Evolutionary conservation across 2,888 invertebrate species (phyloP).

Genomic region (Nemapogon koenigi): DNA sequence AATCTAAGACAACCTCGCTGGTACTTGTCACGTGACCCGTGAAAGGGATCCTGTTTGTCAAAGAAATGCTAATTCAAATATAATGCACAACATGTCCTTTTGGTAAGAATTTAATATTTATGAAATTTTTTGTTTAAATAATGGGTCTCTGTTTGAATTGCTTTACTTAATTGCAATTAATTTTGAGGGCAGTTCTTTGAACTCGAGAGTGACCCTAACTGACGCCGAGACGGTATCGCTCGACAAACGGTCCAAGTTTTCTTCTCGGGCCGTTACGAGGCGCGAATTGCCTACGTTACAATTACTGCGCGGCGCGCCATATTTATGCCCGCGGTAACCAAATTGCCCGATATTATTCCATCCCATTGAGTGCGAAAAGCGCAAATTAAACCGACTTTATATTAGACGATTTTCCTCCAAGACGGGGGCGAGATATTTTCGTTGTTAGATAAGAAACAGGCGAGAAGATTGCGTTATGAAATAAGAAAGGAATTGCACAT

Average conservation of each 20-base stretch:
- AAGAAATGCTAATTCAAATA: background rate
- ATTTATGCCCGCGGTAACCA: conserved; percentile 65
- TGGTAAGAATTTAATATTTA: too few relatives aligned
- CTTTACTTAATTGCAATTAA: too few relatives aligned
- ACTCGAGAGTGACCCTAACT: too few relatives aligned
- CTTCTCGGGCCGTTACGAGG: conserved; percentile 60
- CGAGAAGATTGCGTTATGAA: conserved; percentile 63
- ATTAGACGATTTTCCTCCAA: conserved; percentile 61
- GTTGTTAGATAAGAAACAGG: conserved; percentile 52
- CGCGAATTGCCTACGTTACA: conserved; percentile 62
- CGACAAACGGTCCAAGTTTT: conserved; percentile 57
- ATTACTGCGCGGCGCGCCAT: conserved; percentile 60
- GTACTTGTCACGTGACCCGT: conserved; percentile 1
- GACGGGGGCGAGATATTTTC: conserved; percentile 60
- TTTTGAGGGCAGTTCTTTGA: too few relatives aligned
- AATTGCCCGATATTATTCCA: conserved; percentile 66
- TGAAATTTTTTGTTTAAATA: too few relatives aligned
- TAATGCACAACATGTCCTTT: too few relatives aligned
- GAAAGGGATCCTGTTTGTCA: background rate
- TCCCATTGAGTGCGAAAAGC: conserved; percentile 67
- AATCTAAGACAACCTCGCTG: conserved; percentile 19
- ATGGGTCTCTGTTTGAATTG: too few relatives aligned
- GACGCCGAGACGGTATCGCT: conserved; percentile 27
- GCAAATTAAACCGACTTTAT: conserved; percentile 67
- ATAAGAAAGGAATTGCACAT: conserved; percentile 58